These are phyloP conservation scores for Exocentrus adspersus DNA, from an alignment of 2,888 invertebrate genomes.

Conservation along the genomic window DNA sequence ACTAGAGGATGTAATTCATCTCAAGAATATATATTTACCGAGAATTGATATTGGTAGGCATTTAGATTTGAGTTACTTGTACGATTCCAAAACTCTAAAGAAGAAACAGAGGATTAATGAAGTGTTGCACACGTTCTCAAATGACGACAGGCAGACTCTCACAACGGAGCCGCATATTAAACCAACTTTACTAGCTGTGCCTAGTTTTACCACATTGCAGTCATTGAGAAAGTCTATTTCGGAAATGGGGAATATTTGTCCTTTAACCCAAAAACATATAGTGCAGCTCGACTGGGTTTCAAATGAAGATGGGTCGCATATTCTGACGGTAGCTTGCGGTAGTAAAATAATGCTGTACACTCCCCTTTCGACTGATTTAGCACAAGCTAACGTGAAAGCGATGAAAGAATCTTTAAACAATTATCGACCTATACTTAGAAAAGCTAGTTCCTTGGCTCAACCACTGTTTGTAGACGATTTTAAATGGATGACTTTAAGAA, in stretches of 20 bases:
- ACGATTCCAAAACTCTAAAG: slow-evolving; percentile 81
- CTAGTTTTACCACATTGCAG: slow-evolving; percentile 90
- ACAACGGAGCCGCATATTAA: slow-evolving; percentile 59
- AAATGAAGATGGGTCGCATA: slow-evolving; percentile 98
- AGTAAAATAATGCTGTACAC: slow-evolving; percentile 93
- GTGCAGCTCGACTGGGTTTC: slow-evolving; percentile 99
- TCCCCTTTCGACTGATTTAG: slow-evolving; percentile 92
- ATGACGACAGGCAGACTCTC: slow-evolving; percentile 69
- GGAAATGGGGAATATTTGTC: slow-evolving; percentile 92
- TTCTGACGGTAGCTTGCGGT: slow-evolving; percentile 95
- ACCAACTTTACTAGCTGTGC: slow-evolving; percentile 78
- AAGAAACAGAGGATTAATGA: slow-evolving; percentile 86
- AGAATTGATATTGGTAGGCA: slow-evolving; percentile 84
- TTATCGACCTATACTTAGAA: slow-evolving; percentile 85
- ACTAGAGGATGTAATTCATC: slow-evolving; percentile 92
- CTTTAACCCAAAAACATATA: slow-evolving; percentile 89
- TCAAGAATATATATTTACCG: slow-evolving; percentile 91
- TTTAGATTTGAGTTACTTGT: slow-evolving; percentile 83
- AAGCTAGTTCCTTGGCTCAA: slow-evolving; percentile 90
- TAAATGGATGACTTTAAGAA: slow-evolving; percentile 94
- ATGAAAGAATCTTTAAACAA: slow-evolving; percentile 79
- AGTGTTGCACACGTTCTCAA: slow-evolving; percentile 82
- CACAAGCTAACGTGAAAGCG: slow-evolving; percentile 89
- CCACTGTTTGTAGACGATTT: slow-evolving; percentile 92
- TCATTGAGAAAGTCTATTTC: slow-evolving; percentile 88